A percentile compares a stretch with the other conserved stretches of the same genome.
Evolutionary conservation across 2,113 vertebrate genomes (phyloP).

Genomic region (Toxotes chatareus): DNA sequence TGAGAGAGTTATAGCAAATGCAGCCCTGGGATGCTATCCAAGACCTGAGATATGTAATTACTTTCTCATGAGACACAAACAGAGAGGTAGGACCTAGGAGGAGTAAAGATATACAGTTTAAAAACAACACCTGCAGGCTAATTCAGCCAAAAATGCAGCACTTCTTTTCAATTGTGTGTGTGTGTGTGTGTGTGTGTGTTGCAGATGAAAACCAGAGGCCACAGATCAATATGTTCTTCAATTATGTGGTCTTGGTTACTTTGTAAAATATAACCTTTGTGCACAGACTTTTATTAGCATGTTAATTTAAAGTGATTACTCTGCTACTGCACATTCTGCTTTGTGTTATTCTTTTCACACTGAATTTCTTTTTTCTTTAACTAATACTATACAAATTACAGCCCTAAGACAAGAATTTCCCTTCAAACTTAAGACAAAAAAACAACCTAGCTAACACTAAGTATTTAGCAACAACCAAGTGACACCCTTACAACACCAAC

Average conservation of each 20-base stretch:
- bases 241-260: slow-evolving; percentile 39
- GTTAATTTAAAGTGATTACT: not conserved
- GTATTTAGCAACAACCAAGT: not conserved
- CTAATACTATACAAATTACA: not conserved
- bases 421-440: not conserved
- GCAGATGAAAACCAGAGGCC: slow-evolving; percentile 23
- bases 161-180: slow-evolving; percentile 3
- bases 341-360: not conserved
- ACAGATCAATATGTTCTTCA: slow-evolving; percentile 54
- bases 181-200: not conserved
- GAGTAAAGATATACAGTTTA: slow-evolving; percentile 45
- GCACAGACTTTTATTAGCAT: slow-evolving; percentile 13
- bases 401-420: not conserved
- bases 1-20: slow-evolving; percentile 66
- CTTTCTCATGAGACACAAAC: slow-evolving; percentile 70
- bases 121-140: slow-evolving; percentile 66
- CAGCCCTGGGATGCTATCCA: slow-evolving; percentile 65
- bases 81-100: slow-evolving; percentile 51
- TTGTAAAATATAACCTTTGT: slow-evolving; percentile 35
- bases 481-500: not conserved
- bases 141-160: slow-evolving; percentile 51
- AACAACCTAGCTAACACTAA: not conserved
- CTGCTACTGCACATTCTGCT: slow-evolving; percentile 2
- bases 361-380: not conserved
- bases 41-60: slow-evolving; percentile 72